These are phyloP conservation scores for Diorhabda carinulata DNA, from an alignment of 1,140 invertebrate genomes.

Conservation along the genomic window DNA sequence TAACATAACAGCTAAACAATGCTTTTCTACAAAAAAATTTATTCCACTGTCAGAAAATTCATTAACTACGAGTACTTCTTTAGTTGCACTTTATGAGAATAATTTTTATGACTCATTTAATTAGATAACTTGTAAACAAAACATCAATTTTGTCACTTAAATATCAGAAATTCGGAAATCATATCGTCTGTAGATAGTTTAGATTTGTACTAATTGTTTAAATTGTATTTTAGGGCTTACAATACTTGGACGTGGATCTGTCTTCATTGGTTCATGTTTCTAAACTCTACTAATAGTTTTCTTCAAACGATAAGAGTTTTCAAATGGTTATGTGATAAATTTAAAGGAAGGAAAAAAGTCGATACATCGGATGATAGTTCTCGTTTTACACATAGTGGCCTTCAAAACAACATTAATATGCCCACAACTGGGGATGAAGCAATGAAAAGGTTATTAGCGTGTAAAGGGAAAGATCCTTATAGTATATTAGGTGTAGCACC, in stretches of 20 bases:
- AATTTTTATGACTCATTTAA: no score
- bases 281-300: conserved; percentile 34
- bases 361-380: conserved; percentile 28
- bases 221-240: conserved; percentile 30
- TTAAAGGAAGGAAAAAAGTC: conserved; percentile 36
- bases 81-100: no score
- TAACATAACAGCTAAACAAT: no score
- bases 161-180: no score
- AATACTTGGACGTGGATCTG: conserved; percentile 37
- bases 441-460: conserved; percentile 85
- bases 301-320: conserved; percentile 39
- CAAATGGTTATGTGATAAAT: conserved; percentile 44
- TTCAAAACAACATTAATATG: conserved; percentile 76
- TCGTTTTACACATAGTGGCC: conserved; percentile 51
- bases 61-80: no score
- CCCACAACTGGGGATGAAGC: conserved; percentile 90
- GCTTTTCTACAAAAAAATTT: no score
- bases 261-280: conserved; percentile 35
- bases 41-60: no score
- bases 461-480: conserved; percentile 93
- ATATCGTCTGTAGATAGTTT: no score
- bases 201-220: no score
- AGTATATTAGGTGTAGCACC: conserved; percentile 67
- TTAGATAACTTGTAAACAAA: no score
- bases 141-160: no score